Base-by-base conservation (phyloP, 2,113 vertebrate genomes). In the Rhinoderma darwinii region DNA sequence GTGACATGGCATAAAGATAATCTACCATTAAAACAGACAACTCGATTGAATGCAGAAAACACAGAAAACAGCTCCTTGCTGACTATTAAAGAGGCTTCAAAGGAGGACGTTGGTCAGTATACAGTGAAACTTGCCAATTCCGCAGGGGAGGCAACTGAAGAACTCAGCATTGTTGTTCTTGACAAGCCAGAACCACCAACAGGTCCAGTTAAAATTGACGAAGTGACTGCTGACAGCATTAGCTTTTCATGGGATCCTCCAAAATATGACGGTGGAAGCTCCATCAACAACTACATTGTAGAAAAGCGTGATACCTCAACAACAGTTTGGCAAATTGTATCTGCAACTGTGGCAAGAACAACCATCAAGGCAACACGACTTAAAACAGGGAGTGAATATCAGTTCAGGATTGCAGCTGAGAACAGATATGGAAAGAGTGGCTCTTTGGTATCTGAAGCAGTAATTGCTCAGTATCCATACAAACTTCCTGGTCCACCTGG, bases 331-430 rank as follows among this genome's bases (percentile, higher is more conserved):
- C 98, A 99, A 89, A 95, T 95, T 74, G 96, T 99, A 90, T 97
- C 95, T 14, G 95, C 93, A 78, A 98, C 96, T 89, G 93, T 96
- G 89, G 96, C 96, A 89, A 97, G 98, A 95, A 98, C 96, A 61
- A 96, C 94, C 4, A 91, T 99, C 61, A 99, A 99, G 90, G 96
- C 98, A 41, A 91, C 91, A 39, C 96, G 96, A 92, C 93, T 99
- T 70, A 99, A 98, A 93, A 98, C 97, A 85, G 98, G 98, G 87
- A 93, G 96, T 20, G 98, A 99, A 91, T 99, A 99, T 91, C 98
- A 99, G 84, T 99, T 99, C 91, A 97, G 96, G 92, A 97, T 99
- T 90, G 98, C 98, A 92, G 98, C 98, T 90, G 97, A 99, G 93
- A 99, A 99, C 84, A 95, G 96, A 66, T 97, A 98, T 85, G 98